A percentile compares a stretch with the other conserved stretches of the same genome.
These are phyloP conservation scores for Gorsachius goisagi DNA, from an alignment of 2,113 vertebrate species.

Conservation along the genomic window DNA sequence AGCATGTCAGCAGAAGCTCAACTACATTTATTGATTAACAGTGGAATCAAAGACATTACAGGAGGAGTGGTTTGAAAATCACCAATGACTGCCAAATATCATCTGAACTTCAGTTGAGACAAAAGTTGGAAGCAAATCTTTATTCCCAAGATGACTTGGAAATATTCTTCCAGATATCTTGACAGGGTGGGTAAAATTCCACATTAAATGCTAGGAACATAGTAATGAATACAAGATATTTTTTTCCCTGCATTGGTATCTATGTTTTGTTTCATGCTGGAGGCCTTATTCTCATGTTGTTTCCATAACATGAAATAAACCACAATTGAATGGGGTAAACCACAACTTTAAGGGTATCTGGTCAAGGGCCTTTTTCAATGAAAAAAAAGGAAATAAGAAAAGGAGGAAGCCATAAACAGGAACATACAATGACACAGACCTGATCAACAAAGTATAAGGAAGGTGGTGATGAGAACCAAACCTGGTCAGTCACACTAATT, in stretches of 20 bases:
- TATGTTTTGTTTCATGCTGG: not conserved
- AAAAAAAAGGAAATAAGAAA: not conserved
- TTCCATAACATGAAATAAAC: conserved; percentile 4
- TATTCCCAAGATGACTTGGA: not conserved
- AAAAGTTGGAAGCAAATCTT: not conserved
- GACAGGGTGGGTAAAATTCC: not conserved
- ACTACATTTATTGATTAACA: not conserved
- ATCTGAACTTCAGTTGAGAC: not conserved
- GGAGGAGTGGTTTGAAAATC: not conserved
- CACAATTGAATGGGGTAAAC: not conserved
- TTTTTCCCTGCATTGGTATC: not conserved
- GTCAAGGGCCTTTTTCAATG: not conserved
- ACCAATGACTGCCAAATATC: not conserved
- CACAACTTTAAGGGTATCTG: not conserved
- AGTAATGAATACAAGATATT: not conserved
- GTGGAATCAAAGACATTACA: not conserved
- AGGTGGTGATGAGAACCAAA: not conserved
- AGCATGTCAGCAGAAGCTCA: not conserved
- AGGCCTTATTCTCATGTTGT: not conserved
- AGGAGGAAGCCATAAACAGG: not conserved
- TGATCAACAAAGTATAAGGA: not conserved
- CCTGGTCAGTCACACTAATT: not conserved
- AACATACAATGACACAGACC: not conserved
- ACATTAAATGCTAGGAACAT: not conserved
- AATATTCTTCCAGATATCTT: not conserved